Percentiles rank a stretch among this genome's conserved stretches.
These are phyloP conservation scores for Mythimna loreyi DNA, from an alignment of 2,888 invertebrate species.

Conservation along the genomic window DNA sequence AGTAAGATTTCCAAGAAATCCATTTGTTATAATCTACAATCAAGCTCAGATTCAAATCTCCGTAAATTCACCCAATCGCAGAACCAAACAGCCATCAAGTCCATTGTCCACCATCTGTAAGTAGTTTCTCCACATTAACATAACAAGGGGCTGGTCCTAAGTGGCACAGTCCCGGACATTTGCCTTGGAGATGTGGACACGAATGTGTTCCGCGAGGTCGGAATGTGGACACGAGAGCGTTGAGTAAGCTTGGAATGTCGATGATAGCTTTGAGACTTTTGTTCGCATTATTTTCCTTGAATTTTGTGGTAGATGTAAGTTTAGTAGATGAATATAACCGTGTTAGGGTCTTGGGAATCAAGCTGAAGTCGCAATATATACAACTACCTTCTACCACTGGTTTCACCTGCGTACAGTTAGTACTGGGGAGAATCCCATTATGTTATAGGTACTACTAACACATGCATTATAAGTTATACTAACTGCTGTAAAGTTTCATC, in stretches of 20 bases:
- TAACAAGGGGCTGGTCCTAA: constrained; percentile 69
- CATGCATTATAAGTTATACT: no score
- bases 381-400: neutral
- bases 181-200: constrained; percentile 63
- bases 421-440: no score
- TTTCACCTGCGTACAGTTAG: no score
- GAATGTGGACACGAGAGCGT: constrained; percentile 50
- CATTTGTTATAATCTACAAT: no score
- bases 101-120: constrained; percentile 37
- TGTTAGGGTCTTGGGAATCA: neutral
- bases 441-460: no score
- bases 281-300: constrained; percentile 22
- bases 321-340: neutral
- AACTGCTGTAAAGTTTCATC: no score
- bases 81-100: constrained; percentile 27
- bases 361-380: neutral
- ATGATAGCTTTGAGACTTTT: constrained; percentile 43
- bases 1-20: no score
- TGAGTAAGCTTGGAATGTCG: constrained; percentile 52
- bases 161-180: constrained; percentile 53
- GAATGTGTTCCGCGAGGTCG: constrained; percentile 37
- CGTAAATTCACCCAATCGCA: constrained; percentile 5
- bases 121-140: constrained; percentile 73
- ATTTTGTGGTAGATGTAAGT: neutral
- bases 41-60: neutral